Base-by-base conservation (phyloP, 2,113 vertebrate genomes). In the Cryptoleucopteryx plumbea region DNA sequence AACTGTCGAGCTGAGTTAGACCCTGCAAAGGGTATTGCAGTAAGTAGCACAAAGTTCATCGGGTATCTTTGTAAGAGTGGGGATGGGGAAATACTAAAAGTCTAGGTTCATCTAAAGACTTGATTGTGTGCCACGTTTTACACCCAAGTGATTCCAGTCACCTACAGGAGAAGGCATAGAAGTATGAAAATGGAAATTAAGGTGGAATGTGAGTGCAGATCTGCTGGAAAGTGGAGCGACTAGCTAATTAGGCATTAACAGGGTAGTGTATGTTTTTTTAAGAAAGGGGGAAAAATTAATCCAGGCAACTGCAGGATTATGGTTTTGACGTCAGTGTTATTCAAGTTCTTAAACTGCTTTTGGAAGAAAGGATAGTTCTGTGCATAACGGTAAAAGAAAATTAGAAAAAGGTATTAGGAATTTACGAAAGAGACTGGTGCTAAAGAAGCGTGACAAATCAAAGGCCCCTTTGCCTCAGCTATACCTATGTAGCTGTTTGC, bases 291-390 rank as follows among this genome's bases (percentile, higher is more conserved):
- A 11, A 61, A 80, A 91, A 70, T 47, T 70, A 90, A 88, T 97
- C 73, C 52, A 82, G 73, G 42, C 22, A 50, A 88, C 53, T 82
- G 20, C 42, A 88, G 65, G 80, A 88, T 96, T 95, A 94, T 53
- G 29, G 18, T 83, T 92, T 88, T 94, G 88, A 90, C 6, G 13
- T 91, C 83, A 73, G 27, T 83, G 55, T 92, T 95, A 50, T 40
- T 92, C 32, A 59, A 78, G 29, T 84, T 92, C 79, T 86, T 93
- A 84, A 92, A 94, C n/a, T 84, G 42, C 68, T 78, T 88, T 86
- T 58, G 32, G 47, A 73, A 32, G 63, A 88, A 78, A 48, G 47
- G 22, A 45, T 84, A 74, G 71, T 86, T 96, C 55, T 84, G 26
- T 78, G 34, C 22, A n/a, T 74, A 97, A 74, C 31, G 50, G 72